Conservation (phyloP, 2,797 vertebrate genomes). For the Gila robusta region DNA sequence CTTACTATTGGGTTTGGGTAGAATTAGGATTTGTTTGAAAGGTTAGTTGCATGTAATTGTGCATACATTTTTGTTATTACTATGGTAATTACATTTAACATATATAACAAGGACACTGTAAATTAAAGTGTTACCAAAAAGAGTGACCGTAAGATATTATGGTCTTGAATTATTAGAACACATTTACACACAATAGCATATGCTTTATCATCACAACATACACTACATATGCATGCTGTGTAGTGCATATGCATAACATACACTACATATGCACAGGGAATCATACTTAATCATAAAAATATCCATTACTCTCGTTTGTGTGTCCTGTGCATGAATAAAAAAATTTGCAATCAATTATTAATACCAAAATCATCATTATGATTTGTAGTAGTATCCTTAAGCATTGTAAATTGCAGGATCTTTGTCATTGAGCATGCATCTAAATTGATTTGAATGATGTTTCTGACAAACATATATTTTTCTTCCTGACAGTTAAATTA, state of each 20-base stretch:
- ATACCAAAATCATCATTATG: conserved; percentile 43
- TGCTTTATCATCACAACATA: neutral
- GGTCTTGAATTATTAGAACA: neutral
- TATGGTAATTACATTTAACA: too few relatives aligned
- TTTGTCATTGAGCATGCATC: neutral
- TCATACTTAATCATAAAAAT: conserved; percentile 76
- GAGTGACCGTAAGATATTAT: too few relatives aligned
- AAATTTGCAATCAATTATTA: conserved; percentile 69
- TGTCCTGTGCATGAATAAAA: conserved; percentile 69
- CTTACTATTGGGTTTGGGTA: too few relatives aligned
- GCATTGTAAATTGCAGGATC: conserved; percentile 16
- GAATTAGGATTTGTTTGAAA: too few relatives aligned
- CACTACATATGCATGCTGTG: conserved; percentile 62
- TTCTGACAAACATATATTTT: neutral
- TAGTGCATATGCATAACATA: neutral
- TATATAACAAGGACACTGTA: too few relatives aligned
- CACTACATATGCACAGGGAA: conserved; percentile 65
- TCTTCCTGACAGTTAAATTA: neutral
- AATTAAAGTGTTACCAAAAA: too few relatives aligned
- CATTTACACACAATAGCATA: neutral
- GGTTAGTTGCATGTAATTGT: too few relatives aligned
- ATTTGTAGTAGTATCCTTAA: conserved; percentile 11
- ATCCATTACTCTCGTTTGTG: conserved; percentile 68
- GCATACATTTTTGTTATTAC: too few relatives aligned
- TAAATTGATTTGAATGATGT: neutral